Base-by-base conservation (phyloP, 2,888 invertebrate species). In the Trissonchulus latispiculum region DNA sequence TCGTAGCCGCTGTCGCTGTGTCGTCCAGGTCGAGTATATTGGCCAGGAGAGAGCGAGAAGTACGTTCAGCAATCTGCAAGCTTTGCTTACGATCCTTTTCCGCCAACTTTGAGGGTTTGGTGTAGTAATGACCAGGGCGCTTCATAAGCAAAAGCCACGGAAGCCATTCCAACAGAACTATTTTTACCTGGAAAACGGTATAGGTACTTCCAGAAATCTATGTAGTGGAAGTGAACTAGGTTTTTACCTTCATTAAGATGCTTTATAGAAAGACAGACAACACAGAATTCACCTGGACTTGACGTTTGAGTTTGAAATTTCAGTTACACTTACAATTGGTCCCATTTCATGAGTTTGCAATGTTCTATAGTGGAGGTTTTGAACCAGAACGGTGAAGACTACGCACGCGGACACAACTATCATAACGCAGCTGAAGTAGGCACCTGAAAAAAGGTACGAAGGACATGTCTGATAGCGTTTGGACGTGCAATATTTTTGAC, bases 371-470 rank as follows among this genome's bases (percentile, higher is more conserved):
- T 82, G 82, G 62, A 83, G 75, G 74, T 82, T 82, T 62, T 83
- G 76, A 3, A 82, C 82, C 73, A 83, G 79, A n/a, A 82, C 82
- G 3, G 81, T 82, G 77, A 82, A 81, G 1, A 81, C 79, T 1
- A 82, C 82, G 1, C 82, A 82, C 2, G 80, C 80, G 1, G 82
- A 81, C 3, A 82, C 81, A 36, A 82, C 79, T 59, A 81, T 78
- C 82, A 82, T 81, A 77, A 81, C 81, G 71, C 80, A 81, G 37
- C 81, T 80, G 77, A 82, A 82, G 77, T n/a, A n/a, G 81, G 79
- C 77, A 79, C n/a, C n/a, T n/a, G n/a, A n/a, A n/a, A n/a, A n/a
- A n/a, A n/a, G n/a, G n/a, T n/a, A n/a, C n/a, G n/a, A n/a, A n/a
- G n/a, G n/a, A n/a, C n/a, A n/a, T n/a, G n/a, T n/a, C n/a, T n/a